Conservation (phyloP, 1,140 invertebrate species). For the Odontomachus brunneus region DNA sequence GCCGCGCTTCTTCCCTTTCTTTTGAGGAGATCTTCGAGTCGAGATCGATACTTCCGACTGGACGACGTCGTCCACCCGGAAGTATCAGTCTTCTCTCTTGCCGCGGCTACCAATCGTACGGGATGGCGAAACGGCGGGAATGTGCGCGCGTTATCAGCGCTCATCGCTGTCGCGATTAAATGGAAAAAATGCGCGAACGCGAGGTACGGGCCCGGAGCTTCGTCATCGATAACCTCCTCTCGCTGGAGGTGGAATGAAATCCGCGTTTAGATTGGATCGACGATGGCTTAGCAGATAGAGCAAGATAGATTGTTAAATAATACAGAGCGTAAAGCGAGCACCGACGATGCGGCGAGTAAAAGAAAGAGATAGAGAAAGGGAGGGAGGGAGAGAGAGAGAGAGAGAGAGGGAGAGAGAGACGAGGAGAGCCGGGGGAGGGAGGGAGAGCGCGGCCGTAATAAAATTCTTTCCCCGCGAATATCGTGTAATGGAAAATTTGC, state of each 20-base stretch:
- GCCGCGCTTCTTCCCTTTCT: too few species aligned
- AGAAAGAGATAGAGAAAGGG: slow-evolving; percentile 1
- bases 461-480: slow-evolving; percentile 71
- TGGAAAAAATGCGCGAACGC: not conserved
- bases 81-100: not conserved
- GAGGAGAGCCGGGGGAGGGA: not conserved
- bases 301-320: slow-evolving; percentile 60
- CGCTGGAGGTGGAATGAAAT: slow-evolving; percentile 41
- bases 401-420: slow-evolving; percentile 1
- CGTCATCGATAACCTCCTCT: slow-evolving; percentile 44
- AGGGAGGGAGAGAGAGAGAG: slow-evolving; percentile 4
- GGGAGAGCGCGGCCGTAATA: slow-evolving; percentile 63
- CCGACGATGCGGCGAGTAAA: too few species aligned
- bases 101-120: not conserved
- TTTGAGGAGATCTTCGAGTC: too few species aligned
- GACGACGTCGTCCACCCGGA: not conserved
- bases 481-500: slow-evolving; percentile 72
- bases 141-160: not conserved
- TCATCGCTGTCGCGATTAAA: not conserved
- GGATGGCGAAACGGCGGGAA: not conserved
- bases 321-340: slow-evolving; percentile 35
- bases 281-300: slow-evolving; percentile 49
- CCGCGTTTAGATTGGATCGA: slow-evolving; percentile 58
- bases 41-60: too few species aligned
- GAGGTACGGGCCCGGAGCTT: slow-evolving; percentile 1